A percentile compares a stretch with the other conserved stretches of the same genome.
Conservation (phyloP, 2,113 vertebrate species). For the Pyrgilauda ruficollis region DNA sequence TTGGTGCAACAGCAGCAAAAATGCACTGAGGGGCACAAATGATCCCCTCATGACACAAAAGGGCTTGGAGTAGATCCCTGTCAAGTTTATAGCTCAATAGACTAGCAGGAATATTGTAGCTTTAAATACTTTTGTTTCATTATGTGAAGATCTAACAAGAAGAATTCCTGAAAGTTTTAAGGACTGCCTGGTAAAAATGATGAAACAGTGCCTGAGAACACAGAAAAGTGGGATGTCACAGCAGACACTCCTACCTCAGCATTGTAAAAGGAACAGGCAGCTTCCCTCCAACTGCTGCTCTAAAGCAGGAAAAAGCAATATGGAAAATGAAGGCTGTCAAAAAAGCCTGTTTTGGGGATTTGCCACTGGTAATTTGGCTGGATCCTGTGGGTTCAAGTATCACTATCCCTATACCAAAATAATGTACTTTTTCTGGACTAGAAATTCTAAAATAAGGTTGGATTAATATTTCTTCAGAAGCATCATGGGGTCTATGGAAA, state of each 20-base stretch:
- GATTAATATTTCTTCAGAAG: not conserved
- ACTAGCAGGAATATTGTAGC: not conserved
- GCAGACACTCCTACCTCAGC: not conserved
- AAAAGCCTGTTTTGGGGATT: not conserved
- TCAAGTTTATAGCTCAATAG: not conserved
- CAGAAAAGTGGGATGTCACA: not conserved
- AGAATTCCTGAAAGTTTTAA: not conserved
- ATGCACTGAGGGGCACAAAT: not conserved
- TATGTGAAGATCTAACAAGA: not conserved
- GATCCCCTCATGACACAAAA: not conserved
- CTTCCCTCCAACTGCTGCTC: not conserved
- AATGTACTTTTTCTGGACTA: not conserved
- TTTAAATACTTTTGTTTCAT: not conserved
- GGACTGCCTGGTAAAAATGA: not conserved
- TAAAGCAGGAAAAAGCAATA: not conserved
- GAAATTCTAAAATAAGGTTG: not conserved
- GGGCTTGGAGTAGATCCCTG: not conserved
- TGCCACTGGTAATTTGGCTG: not conserved
- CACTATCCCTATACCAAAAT: not conserved
- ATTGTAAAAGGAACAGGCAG: not conserved
- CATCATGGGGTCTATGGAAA: not conserved
- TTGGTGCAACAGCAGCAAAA: not conserved
- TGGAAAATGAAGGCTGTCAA: not conserved
- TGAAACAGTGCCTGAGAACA: not conserved
- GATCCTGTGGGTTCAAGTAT: not conserved